phyloP scores from a whole-genome alignment of 2,797 vertebrate genomes.

The Gymnoscopelus microlampas region DNA sequence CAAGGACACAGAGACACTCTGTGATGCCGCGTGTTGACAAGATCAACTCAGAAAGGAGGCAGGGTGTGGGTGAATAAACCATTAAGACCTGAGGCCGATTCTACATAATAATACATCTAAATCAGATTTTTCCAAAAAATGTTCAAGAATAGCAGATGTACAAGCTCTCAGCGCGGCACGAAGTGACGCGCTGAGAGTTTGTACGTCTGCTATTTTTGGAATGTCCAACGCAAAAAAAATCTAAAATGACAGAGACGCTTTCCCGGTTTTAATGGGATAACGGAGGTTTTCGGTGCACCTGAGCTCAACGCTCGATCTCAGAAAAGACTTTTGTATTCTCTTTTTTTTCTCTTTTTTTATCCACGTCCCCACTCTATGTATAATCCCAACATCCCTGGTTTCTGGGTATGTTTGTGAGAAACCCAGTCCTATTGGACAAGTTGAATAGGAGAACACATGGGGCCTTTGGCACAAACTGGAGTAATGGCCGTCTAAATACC shows the following conservation, averaged over 20 bases:
- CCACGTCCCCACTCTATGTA: conserved; percentile 17
- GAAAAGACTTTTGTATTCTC: conserved; percentile 17
- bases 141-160: too few relatives aligned
- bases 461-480: background rate
- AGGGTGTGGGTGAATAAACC: conserved; percentile 3
- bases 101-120: too few relatives aligned
- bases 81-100: too few relatives aligned
- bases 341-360: conserved; percentile 18
- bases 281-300: conserved; percentile 53
- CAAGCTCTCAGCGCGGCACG: too few relatives aligned
- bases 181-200: too few relatives aligned
- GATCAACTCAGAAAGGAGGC: conserved; percentile 61
- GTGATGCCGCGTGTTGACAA: conserved; percentile 71
- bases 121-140: too few relatives aligned
- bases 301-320: conserved; percentile 39
- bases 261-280: too few relatives aligned
- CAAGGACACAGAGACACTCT: conserved; percentile 64
- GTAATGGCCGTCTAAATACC: conserved; percentile 1
- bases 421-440: background rate
- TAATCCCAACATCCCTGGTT: conserved; percentile 28
- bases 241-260: too few relatives aligned
- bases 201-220: too few relatives aligned
- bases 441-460: background rate
- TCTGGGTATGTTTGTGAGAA: background rate
- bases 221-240: too few relatives aligned